phyloP scores from a whole-genome alignment of 2,113 vertebrate species.

The Pycnonotus jocosus region DNA sequence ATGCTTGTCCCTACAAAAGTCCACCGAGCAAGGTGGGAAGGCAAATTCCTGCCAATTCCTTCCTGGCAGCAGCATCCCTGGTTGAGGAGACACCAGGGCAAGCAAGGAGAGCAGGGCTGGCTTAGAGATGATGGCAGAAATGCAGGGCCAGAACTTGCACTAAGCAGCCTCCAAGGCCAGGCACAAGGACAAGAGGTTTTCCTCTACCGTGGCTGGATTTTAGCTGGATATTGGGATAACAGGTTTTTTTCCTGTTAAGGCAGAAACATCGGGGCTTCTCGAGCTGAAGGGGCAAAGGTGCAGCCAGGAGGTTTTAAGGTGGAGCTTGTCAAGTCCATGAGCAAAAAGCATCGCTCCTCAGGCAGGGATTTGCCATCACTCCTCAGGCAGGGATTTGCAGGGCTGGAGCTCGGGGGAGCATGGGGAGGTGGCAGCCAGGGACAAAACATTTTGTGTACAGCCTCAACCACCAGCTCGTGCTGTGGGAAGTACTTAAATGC shows the following conservation, averaged over 20 bases:
- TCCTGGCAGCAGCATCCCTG: background rate
- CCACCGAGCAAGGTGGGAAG: accelerated
- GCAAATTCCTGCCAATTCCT: background rate
- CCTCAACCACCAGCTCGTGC: accelerated
- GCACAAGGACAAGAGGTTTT: background rate
- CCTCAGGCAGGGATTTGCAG: background rate
- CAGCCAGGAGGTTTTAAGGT: background rate
- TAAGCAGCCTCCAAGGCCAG: background rate
- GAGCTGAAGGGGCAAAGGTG: background rate
- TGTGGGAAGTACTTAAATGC: background rate
- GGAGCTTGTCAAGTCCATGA: background rate
- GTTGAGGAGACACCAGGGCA: accelerated
- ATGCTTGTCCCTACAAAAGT: background rate
- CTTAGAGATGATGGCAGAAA: background rate
- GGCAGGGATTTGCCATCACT: background rate
- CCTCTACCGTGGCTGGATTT: background rate
- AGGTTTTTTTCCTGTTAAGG: background rate
- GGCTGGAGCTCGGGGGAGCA: accelerated
- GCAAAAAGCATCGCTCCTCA: background rate
- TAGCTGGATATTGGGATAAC: background rate
- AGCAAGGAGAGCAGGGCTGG: background rate
- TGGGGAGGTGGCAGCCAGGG: background rate
- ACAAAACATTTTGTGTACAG: accelerated
- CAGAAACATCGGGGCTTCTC: background rate
- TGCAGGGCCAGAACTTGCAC: accelerated